Evolutionary conservation across 2,797 vertebrate genomes (phyloP).

Genomic region (Phyllotis vaccarum): DNA sequence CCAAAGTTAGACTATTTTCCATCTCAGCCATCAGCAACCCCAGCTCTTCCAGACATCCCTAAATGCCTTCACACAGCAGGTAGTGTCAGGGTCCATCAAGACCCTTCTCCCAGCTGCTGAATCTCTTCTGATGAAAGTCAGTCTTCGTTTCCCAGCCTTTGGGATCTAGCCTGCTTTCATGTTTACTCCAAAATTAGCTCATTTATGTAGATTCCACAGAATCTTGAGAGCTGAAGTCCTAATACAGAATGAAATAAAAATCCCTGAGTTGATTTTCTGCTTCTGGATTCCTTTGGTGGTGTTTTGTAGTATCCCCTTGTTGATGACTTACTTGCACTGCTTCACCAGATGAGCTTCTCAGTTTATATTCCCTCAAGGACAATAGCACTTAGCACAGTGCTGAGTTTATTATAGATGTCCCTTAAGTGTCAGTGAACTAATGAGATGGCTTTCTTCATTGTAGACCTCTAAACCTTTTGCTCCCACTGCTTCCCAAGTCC

Average conservation of each 20-base stretch:
- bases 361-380: not conserved
- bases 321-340: not conserved
- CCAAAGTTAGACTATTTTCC: not conserved
- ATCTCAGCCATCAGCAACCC: not conserved
- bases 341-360: conserved; percentile 23
- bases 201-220: not conserved
- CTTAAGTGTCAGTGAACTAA: not conserved
- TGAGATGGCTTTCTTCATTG: conserved; percentile 33
- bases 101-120: not conserved
- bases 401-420: not conserved
- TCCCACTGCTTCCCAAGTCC: not conserved
- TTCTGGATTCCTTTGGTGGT: not conserved
- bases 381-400: not conserved
- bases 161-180: not conserved
- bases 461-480: not conserved
- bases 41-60: not conserved
- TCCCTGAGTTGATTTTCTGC: conserved; percentile 38
- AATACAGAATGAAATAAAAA: conserved; percentile 47
- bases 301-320: not conserved
- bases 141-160: not conserved
- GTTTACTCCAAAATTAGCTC: not conserved
- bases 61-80: not conserved
- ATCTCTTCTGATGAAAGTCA: not conserved
- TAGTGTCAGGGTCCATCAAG: not conserved
- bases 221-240: not conserved